Evolutionary conservation across 2,797 vertebrate genomes (phyloP).

Genomic region (Molossus molossus): DNA sequence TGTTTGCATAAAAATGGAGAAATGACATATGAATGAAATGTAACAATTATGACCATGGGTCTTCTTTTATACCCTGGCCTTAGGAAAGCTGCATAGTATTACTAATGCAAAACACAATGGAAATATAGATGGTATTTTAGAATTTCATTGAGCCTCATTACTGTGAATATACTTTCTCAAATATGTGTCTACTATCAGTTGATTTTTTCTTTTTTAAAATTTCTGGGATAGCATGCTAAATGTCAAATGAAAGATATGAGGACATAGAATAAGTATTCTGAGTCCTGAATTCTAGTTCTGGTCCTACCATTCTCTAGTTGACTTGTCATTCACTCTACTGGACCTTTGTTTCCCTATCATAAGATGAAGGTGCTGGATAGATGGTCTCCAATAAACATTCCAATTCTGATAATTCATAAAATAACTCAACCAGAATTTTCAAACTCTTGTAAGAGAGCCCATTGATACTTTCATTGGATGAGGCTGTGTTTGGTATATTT

Average conservation of each 20-base stretch:
- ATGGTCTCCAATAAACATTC: not conserved
- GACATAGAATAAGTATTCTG: not conserved
- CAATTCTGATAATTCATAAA: not conserved
- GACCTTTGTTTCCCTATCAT: not conserved
- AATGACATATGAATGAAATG: conserved; percentile 44
- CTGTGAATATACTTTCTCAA: not conserved
- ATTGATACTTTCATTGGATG: not conserved
- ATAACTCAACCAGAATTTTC: not conserved
- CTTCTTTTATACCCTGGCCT: conserved; percentile 18
- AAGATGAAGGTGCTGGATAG: not conserved
- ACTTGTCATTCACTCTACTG: not conserved
- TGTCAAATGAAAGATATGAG: not conserved
- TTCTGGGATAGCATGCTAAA: not conserved
- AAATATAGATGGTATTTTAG: conserved; percentile 45
- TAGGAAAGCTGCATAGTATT: conserved; percentile 8
- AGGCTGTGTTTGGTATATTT: not conserved
- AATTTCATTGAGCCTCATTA: conserved; percentile 50
- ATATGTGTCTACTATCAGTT: not conserved
- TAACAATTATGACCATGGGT: conserved; percentile 16
- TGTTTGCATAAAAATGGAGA: conserved; percentile 72
- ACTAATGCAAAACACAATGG: conserved; percentile 73
- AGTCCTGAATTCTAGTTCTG: not conserved
- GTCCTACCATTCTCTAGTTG: not conserved
- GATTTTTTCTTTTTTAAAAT: not conserved
- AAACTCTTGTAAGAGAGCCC: not conserved